These are phyloP conservation scores for Apodemia zela DNA, from an alignment of 2,888 invertebrate genomes.

Conservation along the genomic window DNA sequence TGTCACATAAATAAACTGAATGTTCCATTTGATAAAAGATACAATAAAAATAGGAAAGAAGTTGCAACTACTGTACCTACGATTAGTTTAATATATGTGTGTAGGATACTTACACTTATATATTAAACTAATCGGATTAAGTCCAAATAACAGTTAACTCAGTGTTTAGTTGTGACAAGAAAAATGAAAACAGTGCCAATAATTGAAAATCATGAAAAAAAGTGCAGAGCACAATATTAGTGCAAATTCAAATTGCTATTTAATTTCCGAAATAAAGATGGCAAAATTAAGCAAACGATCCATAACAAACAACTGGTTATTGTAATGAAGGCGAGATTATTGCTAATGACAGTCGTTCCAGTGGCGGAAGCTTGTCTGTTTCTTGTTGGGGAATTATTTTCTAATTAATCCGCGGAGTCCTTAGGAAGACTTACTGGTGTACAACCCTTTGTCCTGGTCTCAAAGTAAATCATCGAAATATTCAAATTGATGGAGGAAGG, in stretches of 20 bases:
- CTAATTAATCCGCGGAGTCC: constrained; percentile 29
- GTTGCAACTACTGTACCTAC: too few species aligned
- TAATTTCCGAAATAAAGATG: not conserved
- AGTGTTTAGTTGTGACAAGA: too few species aligned
- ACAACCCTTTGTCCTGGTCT: constrained; percentile 4
- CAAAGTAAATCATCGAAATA: constrained; percentile 13
- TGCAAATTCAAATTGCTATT: not conserved
- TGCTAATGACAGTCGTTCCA: constrained; percentile 24
- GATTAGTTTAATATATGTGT: too few species aligned
- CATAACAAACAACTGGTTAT: constrained; percentile 9
- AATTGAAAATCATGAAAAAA: too few species aligned
- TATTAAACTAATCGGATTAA: too few species aligned
- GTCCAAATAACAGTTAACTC: too few species aligned
- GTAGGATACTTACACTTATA: too few species aligned
- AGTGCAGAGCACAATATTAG: too few species aligned
- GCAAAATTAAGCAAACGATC: not conserved
- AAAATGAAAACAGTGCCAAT: too few species aligned
- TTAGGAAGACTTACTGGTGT: constrained; percentile 4
- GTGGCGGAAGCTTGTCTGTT: constrained; percentile 24
- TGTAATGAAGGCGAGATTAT: constrained; percentile 21
- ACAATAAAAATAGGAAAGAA: too few species aligned
- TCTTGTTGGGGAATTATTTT: constrained; percentile 29
- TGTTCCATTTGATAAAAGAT: too few species aligned
- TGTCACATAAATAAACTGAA: too few species aligned
- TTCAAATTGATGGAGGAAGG: constrained; percentile 8